Conservation (phyloP, 2,888 invertebrate species). For the Lasioglossum zephyrum region DNA sequence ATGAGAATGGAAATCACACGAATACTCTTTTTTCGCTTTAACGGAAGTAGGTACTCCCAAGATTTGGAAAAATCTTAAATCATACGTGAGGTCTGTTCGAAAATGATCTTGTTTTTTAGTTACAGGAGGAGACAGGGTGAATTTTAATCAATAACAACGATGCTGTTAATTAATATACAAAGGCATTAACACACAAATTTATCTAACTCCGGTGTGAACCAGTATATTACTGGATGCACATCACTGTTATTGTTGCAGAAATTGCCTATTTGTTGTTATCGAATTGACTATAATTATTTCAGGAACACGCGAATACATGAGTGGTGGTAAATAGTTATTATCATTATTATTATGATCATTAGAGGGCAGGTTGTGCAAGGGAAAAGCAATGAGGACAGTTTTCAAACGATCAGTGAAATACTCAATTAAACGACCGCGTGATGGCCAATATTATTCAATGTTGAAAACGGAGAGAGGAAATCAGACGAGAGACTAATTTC, state of each 20-base stretch:
- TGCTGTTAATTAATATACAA: neutral
- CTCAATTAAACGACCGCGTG: neutral
- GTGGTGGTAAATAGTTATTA: neutral
- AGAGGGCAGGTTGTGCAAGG: too few relatives aligned
- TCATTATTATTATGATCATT: neutral
- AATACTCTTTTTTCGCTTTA: neutral
- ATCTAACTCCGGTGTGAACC: neutral
- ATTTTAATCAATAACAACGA: neutral
- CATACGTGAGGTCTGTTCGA: too few relatives aligned
- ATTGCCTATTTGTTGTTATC: neutral
- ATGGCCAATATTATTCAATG: neutral
- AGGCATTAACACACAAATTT: too few relatives aligned
- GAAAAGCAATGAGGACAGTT: neutral
- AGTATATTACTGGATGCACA: neutral
- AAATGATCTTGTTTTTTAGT: neutral
- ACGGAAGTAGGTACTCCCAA: too few relatives aligned
- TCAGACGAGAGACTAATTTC: slow-evolving; percentile 7
- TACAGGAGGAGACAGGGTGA: too few relatives aligned
- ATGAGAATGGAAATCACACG: neutral
- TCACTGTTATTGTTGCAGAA: neutral
- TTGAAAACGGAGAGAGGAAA: neutral
- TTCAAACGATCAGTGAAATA: neutral
- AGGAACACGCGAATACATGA: neutral
- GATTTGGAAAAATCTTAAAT: too few relatives aligned
- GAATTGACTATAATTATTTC: neutral